These are phyloP conservation scores for Marronus borbonicus DNA, from an alignment of 2,888 invertebrate species.

Conservation along the genomic window DNA sequence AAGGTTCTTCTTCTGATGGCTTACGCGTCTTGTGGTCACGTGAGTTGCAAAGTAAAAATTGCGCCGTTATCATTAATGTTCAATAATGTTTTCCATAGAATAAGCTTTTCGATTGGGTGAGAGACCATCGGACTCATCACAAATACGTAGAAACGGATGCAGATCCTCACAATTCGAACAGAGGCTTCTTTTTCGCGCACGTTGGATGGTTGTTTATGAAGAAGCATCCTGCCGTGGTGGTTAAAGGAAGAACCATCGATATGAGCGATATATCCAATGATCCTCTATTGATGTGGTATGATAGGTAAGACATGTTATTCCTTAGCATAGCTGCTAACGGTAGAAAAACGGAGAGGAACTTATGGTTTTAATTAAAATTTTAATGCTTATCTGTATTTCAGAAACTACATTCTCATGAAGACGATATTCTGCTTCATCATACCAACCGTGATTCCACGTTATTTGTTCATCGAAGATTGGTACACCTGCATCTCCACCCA, in stretches of 20 bases:
- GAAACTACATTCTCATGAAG: slow-evolving; percentile 81
- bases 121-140: slow-evolving; percentile 84
- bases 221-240: slow-evolving; percentile 89
- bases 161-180: slow-evolving; percentile 85
- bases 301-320: slow-evolving; percentile 73
- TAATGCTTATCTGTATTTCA: slow-evolving; percentile 75
- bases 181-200: slow-evolving; percentile 95
- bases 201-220: slow-evolving; percentile 93
- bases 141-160: slow-evolving; percentile 85
- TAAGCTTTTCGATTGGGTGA: slow-evolving; percentile 80
- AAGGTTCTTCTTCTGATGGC: slow-evolving; percentile 75
- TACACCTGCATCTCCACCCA: slow-evolving; percentile 77
- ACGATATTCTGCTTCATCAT: slow-evolving; percentile 80
- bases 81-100: slow-evolving; percentile 72
- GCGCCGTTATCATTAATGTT: neutral
- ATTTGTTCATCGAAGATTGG: slow-evolving; percentile 78
- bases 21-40: slow-evolving; percentile 80
- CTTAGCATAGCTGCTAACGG: no score
- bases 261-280: slow-evolving; percentile 86
- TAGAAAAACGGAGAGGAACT: neutral
- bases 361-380: neutral
- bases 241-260: slow-evolving; percentile 85
- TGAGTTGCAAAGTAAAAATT: slow-evolving; percentile 64
- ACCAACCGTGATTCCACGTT: slow-evolving; percentile 73
- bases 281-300: slow-evolving; percentile 84